These are phyloP conservation scores for Stegostoma tigrinum DNA, from an alignment of 2,113 vertebrate genomes.

Conservation along the genomic window DNA sequence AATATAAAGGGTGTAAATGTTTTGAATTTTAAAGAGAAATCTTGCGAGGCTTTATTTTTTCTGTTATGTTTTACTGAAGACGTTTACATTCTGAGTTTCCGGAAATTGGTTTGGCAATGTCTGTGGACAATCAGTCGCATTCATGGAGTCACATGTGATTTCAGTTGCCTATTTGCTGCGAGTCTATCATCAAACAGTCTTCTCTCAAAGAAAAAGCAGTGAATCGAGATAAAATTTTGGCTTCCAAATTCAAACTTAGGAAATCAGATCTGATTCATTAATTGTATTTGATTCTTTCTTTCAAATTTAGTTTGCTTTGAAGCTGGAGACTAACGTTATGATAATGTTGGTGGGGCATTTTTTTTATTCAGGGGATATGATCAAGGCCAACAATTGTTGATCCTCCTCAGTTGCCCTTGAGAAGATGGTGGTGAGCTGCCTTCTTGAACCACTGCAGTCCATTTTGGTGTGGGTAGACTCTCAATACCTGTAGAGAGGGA, in stretches of 20 bases:
- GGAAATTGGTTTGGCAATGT: neutral
- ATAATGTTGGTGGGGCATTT: neutral
- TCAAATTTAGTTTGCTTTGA: neutral
- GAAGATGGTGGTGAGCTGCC: too few species aligned
- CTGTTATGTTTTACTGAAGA: neutral
- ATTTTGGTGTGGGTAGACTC: too few species aligned
- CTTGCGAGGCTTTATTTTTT: neutral
- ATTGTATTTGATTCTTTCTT: neutral
- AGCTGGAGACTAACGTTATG: neutral
- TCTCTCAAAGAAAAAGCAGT: neutral
- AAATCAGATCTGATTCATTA: neutral
- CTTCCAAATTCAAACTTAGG: neutral
- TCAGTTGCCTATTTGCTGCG: neutral
- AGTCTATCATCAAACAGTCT: neutral
- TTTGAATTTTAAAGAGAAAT: neutral
- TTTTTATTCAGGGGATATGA: neutral
- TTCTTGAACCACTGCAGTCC: too few species aligned
- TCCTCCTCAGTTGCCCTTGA: too few species aligned
- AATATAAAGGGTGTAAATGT: neutral
- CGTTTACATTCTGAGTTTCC: neutral
- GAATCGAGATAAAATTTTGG: neutral
- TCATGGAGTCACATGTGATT: neutral
- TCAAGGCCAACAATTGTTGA: too few species aligned
- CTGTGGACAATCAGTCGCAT: neutral
- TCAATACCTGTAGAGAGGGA: too few species aligned